These are phyloP conservation scores for Passer domesticus DNA, from an alignment of 2,113 vertebrate species.

Conservation along the genomic window DNA sequence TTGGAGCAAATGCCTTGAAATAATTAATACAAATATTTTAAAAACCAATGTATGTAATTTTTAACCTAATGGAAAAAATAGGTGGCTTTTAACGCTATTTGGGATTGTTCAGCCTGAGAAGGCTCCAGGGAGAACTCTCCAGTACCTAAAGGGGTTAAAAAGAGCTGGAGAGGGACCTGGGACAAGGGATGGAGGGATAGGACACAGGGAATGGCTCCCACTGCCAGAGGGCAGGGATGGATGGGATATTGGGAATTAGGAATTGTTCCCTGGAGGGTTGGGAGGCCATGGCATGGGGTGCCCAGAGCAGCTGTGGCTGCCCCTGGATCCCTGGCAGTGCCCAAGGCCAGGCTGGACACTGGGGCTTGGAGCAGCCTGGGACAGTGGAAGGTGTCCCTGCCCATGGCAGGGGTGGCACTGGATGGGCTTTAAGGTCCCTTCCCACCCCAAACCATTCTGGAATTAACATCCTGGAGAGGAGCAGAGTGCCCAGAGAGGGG, in stretches of 20 bases:
- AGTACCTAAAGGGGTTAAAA: background rate
- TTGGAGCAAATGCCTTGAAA: background rate
- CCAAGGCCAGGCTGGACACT: background rate
- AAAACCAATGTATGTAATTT: background rate
- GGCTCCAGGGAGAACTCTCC: background rate
- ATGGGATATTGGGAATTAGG: background rate
- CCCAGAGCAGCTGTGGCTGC: background rate
- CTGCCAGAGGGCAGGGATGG: background rate
- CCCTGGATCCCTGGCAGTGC: background rate
- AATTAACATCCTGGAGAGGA: background rate
- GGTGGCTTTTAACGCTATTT: background rate
- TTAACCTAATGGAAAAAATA: background rate
- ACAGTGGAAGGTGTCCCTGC: background rate
- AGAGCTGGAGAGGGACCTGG: background rate
- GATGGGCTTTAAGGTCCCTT: background rate
- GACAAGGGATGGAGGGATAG: background rate
- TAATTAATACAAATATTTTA: background rate
- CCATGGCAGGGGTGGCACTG: rapidly evolving
- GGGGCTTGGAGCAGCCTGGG: background rate
- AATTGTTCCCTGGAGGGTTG: background rate
- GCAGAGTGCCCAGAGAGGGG: background rate
- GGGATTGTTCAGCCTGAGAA: background rate
- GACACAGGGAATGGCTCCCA: background rate
- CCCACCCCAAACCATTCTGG: background rate
- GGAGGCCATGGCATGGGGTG: background rate